Conservation (phyloP, 1,140 invertebrate species). For the Agraylea sexmaculata region DNA sequence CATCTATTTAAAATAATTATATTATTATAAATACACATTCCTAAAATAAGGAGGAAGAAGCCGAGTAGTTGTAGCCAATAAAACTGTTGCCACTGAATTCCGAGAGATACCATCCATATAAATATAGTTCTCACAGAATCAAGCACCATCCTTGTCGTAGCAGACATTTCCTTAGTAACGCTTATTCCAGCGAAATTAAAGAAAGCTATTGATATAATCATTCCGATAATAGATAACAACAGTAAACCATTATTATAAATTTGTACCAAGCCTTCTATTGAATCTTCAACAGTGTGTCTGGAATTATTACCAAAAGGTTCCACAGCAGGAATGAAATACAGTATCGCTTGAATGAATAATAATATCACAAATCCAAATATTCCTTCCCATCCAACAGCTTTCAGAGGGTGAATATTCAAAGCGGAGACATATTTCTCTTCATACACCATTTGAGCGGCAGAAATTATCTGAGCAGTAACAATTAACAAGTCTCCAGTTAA, state of each 20-base stretch:
- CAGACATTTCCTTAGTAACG: slow-evolving; percentile 85
- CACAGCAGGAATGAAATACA: slow-evolving; percentile 69
- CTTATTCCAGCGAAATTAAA: slow-evolving; percentile 93
- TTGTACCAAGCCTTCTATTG: slow-evolving; percentile 70
- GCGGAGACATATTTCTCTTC: slow-evolving; percentile 84
- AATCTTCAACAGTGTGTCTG: slow-evolving; percentile 68
- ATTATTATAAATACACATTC: slow-evolving; percentile 71
- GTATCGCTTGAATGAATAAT: slow-evolving; percentile 59
- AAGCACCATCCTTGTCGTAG: slow-evolving; percentile 83
- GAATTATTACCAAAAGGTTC: slow-evolving; percentile 70
- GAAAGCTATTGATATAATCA: slow-evolving; percentile 82
- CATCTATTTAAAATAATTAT: too few species aligned
- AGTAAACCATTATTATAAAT: slow-evolving; percentile 45
- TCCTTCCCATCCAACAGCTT: slow-evolving; percentile 89
- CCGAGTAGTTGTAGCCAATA: slow-evolving; percentile 70
- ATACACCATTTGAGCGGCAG: slow-evolving; percentile 85
- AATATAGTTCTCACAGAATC: slow-evolving; percentile 82
- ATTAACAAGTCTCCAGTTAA: slow-evolving; percentile 89
- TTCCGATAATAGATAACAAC: slow-evolving; percentile 47
- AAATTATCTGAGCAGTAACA: slow-evolving; percentile 80
- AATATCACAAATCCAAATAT: slow-evolving; percentile 77
- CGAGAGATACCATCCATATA: slow-evolving; percentile 75
- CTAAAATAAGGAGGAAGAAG: slow-evolving; percentile 57
- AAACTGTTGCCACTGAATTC: slow-evolving; percentile 65
- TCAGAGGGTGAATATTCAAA: slow-evolving; percentile 65